phyloP scores from a whole-genome alignment of 2,113 vertebrate genomes.

The Callopanchax toddi region DNA sequence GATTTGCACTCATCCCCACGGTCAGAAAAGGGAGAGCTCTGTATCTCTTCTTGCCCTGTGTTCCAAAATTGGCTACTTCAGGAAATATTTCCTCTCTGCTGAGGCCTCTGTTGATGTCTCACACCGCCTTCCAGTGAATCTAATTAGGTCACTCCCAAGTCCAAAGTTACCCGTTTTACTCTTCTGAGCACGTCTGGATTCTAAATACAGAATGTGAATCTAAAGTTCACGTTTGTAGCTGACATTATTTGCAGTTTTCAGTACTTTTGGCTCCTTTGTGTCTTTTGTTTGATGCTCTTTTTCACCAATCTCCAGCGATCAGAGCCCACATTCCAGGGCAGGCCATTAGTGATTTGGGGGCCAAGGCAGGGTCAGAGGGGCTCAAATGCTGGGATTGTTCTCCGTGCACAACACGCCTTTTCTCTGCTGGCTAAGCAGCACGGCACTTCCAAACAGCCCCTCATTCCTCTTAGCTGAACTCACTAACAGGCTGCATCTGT shows the following conservation, averaged over 20 bases:
- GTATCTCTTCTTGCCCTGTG: conserved; percentile 17
- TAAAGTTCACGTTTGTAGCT: conserved; percentile 20
- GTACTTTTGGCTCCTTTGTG: conserved; percentile 32
- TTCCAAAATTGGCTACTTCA: conserved; percentile 59
- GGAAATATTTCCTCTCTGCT: conserved; percentile 51
- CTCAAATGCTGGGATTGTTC: conserved; percentile 94
- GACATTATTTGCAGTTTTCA: conserved; percentile 11
- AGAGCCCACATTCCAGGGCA: conserved; percentile 89
- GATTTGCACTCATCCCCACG: conserved; percentile 27
- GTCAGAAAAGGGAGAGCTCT: conserved; percentile 16
- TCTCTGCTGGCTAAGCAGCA: conserved; percentile 76
- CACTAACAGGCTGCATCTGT: conserved; percentile 30
- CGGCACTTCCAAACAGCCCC: conserved; percentile 51
- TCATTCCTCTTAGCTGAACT: conserved; percentile 58
- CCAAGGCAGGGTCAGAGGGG: conserved; percentile 90
- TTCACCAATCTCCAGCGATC: conserved; percentile 68
- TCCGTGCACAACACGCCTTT: conserved; percentile 90
- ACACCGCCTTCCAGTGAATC: conserved; percentile 29
- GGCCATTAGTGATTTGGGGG: conserved; percentile 91
- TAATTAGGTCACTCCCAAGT: conserved; percentile 52
- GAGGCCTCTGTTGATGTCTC: conserved; percentile 42
- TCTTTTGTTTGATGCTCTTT: conserved; percentile 44
- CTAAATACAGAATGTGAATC: conserved; percentile 27
- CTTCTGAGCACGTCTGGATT: conserved; percentile 7
- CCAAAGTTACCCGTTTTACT: conserved; percentile 28